Percentiles rank a stretch among this genome's conserved stretches.
Conservation (phyloP, 2,113 vertebrate genomes). For the Stictonetta naevosa region DNA sequence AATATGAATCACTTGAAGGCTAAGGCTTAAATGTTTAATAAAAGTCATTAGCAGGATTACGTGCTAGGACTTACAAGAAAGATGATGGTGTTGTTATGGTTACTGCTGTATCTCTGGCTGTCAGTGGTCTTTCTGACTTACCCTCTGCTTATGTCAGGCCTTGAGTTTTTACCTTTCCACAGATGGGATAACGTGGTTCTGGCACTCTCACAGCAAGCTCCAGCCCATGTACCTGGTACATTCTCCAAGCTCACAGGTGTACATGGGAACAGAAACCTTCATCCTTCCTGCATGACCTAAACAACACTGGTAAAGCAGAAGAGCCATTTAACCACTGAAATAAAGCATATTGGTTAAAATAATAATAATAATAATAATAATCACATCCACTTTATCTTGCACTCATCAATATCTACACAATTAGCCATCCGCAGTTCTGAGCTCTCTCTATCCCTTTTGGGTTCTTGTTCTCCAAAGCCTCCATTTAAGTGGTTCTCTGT, state of each 20-base stretch:
- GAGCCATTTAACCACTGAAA: background rate
- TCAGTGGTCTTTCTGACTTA: slow-evolving; percentile 1
- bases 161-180: background rate
- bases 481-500: background rate
- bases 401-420: background rate
- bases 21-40: slow-evolving; percentile 66
- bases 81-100: slow-evolving; percentile 25
- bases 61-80: slow-evolving; percentile 19
- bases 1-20: slow-evolving; percentile 63
- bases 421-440: slow-evolving; percentile 1
- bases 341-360: background rate
- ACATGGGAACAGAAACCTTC: background rate
- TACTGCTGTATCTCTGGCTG: background rate
- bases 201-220: background rate
- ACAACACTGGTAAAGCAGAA: background rate
- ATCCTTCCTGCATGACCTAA: background rate
- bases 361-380: background rate
- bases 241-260: background rate
- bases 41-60: slow-evolving; percentile 52
- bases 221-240: rapidly evolving
- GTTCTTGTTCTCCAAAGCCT: background rate
- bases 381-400: background rate
- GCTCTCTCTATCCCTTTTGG: background rate
- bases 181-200: background rate
- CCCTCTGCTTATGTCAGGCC: background rate